A percentile compares a stretch with the other conserved stretches of the same genome.
phyloP scores from a whole-genome alignment of 2,113 vertebrate genomes.

The Calyptomena viridis region DNA sequence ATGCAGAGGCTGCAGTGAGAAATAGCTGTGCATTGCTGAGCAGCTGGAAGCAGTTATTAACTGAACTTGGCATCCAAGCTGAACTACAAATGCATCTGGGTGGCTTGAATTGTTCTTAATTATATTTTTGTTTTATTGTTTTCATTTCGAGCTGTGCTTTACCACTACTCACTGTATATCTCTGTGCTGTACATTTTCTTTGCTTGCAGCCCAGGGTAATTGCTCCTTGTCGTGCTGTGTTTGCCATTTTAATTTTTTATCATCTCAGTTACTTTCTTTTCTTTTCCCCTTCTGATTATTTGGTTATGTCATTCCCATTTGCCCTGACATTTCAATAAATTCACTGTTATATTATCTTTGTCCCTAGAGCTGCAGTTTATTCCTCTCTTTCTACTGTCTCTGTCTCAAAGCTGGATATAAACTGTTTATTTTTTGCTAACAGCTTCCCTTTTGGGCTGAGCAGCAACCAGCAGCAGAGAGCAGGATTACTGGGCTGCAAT shows the following conservation, averaged over 20 bases:
- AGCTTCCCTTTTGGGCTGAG: neutral
- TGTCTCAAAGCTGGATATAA: constrained; percentile 3
- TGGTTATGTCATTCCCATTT: constrained; percentile 35
- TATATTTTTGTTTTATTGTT: constrained; percentile 56
- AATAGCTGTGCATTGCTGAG: neutral
- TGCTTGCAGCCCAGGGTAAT: neutral
- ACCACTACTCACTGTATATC: neutral
- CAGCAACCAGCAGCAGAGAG: neutral
- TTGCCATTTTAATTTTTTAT: constrained; percentile 62
- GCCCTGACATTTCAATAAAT: constrained; percentile 53
- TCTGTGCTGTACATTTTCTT: neutral
- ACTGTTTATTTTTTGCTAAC: constrained; percentile 40
- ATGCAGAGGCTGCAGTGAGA: neutral
- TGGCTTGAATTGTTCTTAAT: constrained; percentile 43
- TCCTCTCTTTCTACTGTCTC: neutral
- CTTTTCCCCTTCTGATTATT: constrained; percentile 16
- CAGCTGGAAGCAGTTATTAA: constrained; percentile 35
- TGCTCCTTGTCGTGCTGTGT: constrained; percentile 20
- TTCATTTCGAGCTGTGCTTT: neutral
- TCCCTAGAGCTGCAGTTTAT: constrained; percentile 41
- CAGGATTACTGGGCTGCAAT: neutral
- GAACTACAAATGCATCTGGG: constrained; percentile 17
- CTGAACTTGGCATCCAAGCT: neutral
- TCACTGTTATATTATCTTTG: constrained; percentile 8
- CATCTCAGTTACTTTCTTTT: neutral